Percentiles rank a stretch among this genome's conserved stretches.
Evolutionary conservation across 2,113 vertebrate species (phyloP).

Genomic region (Catagonus wagneri): DNA sequence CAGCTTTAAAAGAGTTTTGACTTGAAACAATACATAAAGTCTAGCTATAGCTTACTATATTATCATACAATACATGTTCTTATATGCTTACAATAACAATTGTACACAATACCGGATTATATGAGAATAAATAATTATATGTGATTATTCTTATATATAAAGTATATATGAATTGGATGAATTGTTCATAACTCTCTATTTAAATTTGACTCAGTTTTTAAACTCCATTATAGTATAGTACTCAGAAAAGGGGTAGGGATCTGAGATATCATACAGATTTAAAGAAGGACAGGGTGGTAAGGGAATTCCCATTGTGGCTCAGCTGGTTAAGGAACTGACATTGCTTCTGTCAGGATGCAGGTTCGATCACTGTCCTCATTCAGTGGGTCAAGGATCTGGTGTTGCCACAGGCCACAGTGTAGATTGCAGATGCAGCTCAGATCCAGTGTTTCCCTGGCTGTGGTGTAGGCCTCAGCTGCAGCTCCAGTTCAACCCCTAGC

Average conservation of each 20-base stretch:
- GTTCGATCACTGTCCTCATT: too few relatives aligned
- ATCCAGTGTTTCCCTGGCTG: too few relatives aligned
- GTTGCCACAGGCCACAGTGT: too few relatives aligned
- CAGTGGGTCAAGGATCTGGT: too few relatives aligned
- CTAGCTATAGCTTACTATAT: background rate
- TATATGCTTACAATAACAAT: background rate
- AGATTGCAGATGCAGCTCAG: too few relatives aligned
- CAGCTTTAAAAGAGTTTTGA: background rate
- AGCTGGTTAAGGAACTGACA: too few relatives aligned
- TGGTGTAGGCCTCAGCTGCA: too few relatives aligned
- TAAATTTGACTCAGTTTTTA: background rate
- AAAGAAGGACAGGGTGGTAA: background rate
- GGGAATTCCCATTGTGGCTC: too few relatives aligned
- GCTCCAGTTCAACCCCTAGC: too few relatives aligned
- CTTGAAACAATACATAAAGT: background rate
- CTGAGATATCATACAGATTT: background rate
- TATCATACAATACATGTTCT: background rate
- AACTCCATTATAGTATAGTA: background rate
- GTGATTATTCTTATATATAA: background rate
- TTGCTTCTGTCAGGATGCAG: too few relatives aligned
- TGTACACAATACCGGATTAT: background rate
- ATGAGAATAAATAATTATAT: slow-evolving; percentile 8
- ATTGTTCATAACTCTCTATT: background rate
- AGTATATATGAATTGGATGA: background rate
- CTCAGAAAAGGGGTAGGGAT: background rate